Evolutionary conservation across 2,888 invertebrate genomes (phyloP), one percentile per base, ranked within the genome.

Genomic region (Pristionchus arcanus): DNA sequence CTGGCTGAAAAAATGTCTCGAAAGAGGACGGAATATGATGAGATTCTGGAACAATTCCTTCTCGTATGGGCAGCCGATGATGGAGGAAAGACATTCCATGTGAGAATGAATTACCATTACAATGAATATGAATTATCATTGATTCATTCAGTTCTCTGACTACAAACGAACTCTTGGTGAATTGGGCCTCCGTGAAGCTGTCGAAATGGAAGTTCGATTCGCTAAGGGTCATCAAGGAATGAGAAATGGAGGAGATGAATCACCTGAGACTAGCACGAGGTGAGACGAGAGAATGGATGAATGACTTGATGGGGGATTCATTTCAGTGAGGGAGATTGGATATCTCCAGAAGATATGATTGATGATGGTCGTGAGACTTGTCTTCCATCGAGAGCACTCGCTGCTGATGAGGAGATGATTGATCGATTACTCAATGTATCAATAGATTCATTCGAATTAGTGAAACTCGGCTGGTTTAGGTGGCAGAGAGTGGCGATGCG

Each of bases 81-180:
- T 13, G 84, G 55, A 13, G 0, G 15, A 11, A 53, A 28, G 55
- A 28, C n/a, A n/a, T 28, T 84, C 2, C 84, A 84, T 37, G 84
- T 84, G 55, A 84, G 84, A 49, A 9, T 49, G n/a, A 16, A 31
- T 16, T 31, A 71, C 28, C n/a, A n/a, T 66, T n/a, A 13, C 66
- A 28, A 66, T 66, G 55, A 21, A 21, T 55, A 21, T 13, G 16
- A 3, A 21, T 55, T 1, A 21, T 55, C 4, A 21, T 21, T 55
- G 16, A 21, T 55, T 55, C 19, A 15, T 53, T 55, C 66, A 86
- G 86, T 37, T 25, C 49, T 19, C 37, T 2, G 86, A 86, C 66
- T 86, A 86, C 86, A 86, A 86, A 63, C 13, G 66, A n/a, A 86
- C 86, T 16, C 59, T 86, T 66, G 86, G 86, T 42, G 86, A 86